Evolutionary conservation across 2,797 vertebrate genomes (phyloP), one percentile per base, ranked within the genome.

Genomic region (Echiichthys vipera): DNA sequence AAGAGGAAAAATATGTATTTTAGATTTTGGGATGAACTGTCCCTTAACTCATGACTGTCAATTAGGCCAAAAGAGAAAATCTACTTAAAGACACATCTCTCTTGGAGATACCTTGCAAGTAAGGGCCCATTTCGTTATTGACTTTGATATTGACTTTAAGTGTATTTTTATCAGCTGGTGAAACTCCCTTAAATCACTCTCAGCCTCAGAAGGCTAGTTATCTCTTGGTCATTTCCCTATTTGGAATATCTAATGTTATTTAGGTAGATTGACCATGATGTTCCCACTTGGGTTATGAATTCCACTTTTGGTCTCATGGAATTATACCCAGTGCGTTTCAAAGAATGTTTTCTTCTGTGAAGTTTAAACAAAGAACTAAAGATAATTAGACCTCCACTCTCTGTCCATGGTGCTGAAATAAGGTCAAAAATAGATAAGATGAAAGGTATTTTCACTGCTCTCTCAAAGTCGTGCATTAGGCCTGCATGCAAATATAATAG

Each of bases 101-200:
- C 27, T 12, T 18, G 27, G 9, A 46, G 66, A 51, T 37, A 56
- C 39, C 39, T 80, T 73, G 40, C 17, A n/a, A 56, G 67, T 49
- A 20, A 7, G n/a, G 39, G n/a, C 24, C 32, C 17, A 39, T 34
- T 62, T 39, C 17, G 2, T 24, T 69, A 30, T 62, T 40, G 53
- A 76, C 61, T 39, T 57, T 18, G 5, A 7, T 34, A 53, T 74
- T 45, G 63, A 46, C 56, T 54, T 25, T 3, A 24, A n/a, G 14
- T 32, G 40, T 55, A 49, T 50, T 75, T 65, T 71, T 29, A 50
- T 42, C 40, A 25, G 29, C 39, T 47, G 22, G 2, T 13, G 15
- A 13, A 47, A 32, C 30, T 11, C 2, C 3, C 29, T 29, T 25
- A 58, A 42, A 63, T 46, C 54, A 17, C 22, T 64, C 42, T 37